Percentiles rank a stretch among this genome's conserved stretches.
phyloP scores from a whole-genome alignment of 2,797 vertebrate genomes.

The Myotis myotis region DNA sequence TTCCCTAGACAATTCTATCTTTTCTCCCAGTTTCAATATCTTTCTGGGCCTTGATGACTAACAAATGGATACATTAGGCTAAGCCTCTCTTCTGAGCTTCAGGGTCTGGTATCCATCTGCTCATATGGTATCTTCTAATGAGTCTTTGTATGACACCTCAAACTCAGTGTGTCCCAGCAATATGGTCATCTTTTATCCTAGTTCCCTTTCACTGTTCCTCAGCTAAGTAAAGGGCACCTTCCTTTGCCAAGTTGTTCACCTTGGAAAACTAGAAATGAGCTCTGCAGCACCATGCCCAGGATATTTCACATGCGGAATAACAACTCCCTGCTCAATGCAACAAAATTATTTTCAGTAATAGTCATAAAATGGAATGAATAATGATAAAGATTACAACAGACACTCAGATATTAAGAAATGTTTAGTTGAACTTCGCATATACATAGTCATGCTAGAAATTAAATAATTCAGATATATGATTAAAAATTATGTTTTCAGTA shows the following conservation, averaged over 20 bases:
- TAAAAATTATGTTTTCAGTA: constrained; percentile 32
- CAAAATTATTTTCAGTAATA: background rate
- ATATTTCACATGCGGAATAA: background rate
- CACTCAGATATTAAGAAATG: background rate
- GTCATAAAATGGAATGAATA: background rate
- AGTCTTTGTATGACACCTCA: background rate
- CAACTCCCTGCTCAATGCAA: background rate
- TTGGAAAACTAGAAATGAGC: background rate
- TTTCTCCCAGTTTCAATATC: background rate
- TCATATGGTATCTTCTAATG: background rate
- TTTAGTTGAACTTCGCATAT: background rate
- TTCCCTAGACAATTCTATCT: background rate
- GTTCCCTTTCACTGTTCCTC: background rate
- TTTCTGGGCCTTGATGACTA: background rate
- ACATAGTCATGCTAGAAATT: background rate
- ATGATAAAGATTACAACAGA: background rate
- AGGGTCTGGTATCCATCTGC: background rate
- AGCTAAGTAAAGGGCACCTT: background rate
- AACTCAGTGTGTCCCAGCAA: background rate
- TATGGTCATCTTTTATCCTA: background rate
- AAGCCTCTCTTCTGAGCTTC: background rate
- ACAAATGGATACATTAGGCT: background rate
- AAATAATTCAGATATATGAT: constrained; percentile 16
- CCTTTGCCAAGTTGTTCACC: background rate
- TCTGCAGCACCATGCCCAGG: background rate